Percentiles rank a stretch among this genome's conserved stretches.
phyloP scores from a whole-genome alignment of 1,140 invertebrate genomes.

The Drosophila santomea region DNA sequence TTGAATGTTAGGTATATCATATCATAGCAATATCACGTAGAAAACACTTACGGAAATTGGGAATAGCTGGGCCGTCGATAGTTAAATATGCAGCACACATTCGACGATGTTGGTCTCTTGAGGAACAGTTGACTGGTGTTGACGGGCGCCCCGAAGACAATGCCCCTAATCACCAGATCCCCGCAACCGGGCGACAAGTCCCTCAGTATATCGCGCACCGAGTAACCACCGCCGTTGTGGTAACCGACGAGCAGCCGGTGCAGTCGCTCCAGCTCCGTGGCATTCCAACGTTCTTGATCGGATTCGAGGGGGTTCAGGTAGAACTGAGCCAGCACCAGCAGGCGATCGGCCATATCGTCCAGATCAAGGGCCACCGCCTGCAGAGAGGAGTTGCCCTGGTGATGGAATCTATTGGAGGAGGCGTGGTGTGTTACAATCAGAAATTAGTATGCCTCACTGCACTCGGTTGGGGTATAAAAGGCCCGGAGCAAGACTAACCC shows the following conservation, averaged over 20 bases:
- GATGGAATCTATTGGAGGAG: constrained; percentile 52
- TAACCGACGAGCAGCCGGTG: constrained; percentile 65
- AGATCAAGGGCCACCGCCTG: constrained; percentile 40
- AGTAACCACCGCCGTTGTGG: constrained; percentile 61
- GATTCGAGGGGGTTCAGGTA: constrained; percentile 60
- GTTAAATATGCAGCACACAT: constrained; percentile 82
- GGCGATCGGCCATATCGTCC: constrained; percentile 56
- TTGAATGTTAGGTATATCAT: neutral
- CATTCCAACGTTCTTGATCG: constrained; percentile 26
- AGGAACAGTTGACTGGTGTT: constrained; percentile 66
- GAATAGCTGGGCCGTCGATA: constrained; percentile 65
- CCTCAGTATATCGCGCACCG: constrained; percentile 68
- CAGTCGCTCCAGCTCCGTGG: constrained; percentile 50
- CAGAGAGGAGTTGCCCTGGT: constrained; percentile 49
- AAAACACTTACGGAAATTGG: constrained; percentile 47
- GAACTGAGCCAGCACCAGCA: constrained; percentile 65
- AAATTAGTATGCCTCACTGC: constrained; percentile 61
- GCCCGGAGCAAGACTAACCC: neutral
- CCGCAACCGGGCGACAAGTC: constrained; percentile 68
- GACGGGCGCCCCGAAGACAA: constrained; percentile 63
- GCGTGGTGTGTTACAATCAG: constrained; percentile 18
- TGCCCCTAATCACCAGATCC: constrained; percentile 67
- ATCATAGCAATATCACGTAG: neutral
- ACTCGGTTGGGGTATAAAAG: constrained; percentile 32
- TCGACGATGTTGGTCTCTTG: constrained; percentile 66